Conservation (phyloP, 92 coral and sea anemone species). For the Porites evermanni region DNA sequence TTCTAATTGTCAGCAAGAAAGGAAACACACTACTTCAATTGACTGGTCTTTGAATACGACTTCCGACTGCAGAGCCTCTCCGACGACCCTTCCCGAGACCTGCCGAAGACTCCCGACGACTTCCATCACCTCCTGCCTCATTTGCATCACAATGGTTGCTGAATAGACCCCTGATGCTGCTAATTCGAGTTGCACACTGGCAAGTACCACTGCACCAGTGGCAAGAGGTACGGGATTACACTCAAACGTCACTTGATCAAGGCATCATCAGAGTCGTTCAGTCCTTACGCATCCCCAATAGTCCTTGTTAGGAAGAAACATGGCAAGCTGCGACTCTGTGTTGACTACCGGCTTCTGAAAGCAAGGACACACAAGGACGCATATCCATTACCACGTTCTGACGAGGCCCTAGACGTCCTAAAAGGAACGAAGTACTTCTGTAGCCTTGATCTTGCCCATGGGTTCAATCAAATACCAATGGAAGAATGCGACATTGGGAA, state of each 20-base stretch:
- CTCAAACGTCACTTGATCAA: constrained; percentile 59
- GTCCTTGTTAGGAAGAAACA: constrained; percentile 52
- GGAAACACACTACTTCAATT: constrained; percentile 8
- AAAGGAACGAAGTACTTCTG: constrained; percentile 65
- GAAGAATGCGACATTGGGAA: constrained; percentile 48
- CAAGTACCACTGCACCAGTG: constrained; percentile 48
- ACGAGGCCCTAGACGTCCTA: constrained; percentile 65
- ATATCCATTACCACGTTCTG: constrained; percentile 54
- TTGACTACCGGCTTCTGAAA: constrained; percentile 57
- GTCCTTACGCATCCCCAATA: constrained; percentile 67
- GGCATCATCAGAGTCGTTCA: constrained; percentile 66
- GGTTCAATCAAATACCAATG: constrained; percentile 61
- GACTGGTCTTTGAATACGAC: too few relatives aligned
- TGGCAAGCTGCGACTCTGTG: constrained; percentile 62
- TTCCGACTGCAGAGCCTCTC: too few relatives aligned
- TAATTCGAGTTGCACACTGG: too few relatives aligned
- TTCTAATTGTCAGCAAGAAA: constrained; percentile 21
- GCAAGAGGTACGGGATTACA: constrained; percentile 52
- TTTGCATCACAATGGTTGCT: too few relatives aligned
- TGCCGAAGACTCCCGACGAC: too few relatives aligned
- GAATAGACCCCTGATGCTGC: too few relatives aligned
- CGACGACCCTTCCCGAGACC: too few relatives aligned
- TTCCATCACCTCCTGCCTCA: too few relatives aligned
- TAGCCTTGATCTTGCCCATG: constrained; percentile 72
- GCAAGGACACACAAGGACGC: constrained; percentile 63